Conservation (phyloP, 2,113 vertebrate genomes). For the Spea bombifrons region DNA sequence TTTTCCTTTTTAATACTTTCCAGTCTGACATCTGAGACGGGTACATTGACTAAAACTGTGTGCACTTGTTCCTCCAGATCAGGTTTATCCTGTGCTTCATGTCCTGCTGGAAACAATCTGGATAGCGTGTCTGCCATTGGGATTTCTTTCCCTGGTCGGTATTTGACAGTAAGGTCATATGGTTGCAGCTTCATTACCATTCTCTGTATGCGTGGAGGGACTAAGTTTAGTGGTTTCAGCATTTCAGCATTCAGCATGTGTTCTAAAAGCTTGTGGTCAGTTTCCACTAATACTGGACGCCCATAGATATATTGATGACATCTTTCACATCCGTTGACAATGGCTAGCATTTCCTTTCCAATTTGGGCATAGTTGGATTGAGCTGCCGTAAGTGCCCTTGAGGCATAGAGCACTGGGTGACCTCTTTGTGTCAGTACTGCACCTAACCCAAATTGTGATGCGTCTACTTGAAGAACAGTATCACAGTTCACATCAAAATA, state of each 20-base stretch:
- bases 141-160: no score
- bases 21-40: neutral
- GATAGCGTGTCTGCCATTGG: neutral
- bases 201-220: no score
- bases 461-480: no score
- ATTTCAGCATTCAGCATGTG: constrained; percentile 38
- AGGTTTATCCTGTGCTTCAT: neutral
- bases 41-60: constrained; percentile 3
- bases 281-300: constrained; percentile 20
- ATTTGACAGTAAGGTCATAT: no score
- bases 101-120: neutral
- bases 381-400: no score
- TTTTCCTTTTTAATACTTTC: no score
- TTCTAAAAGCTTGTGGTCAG: constrained; percentile 23
- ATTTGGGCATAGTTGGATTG: no score
- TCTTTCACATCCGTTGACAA: constrained; percentile 24
- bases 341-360: constrained; percentile 40
- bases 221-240: neutral
- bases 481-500: no score
- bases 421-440: no score
- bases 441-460: no score
- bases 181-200: no score
- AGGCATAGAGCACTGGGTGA: no score
- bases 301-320: constrained; percentile 18
- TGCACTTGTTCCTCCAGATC: neutral